phyloP scores from a whole-genome alignment of 1,140 invertebrate genomes.

The Megathymus violae region DNA sequence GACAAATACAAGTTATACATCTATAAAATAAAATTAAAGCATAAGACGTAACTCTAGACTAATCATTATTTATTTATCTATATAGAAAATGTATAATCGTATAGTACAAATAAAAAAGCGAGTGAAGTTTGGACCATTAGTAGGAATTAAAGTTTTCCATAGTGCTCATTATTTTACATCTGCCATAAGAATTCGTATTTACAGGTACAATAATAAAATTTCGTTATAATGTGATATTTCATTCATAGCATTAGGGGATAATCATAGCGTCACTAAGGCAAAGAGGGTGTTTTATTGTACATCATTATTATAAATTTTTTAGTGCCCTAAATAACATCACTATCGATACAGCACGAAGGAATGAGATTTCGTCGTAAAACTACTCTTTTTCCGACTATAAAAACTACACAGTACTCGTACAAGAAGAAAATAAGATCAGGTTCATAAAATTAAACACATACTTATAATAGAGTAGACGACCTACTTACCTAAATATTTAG shows the following conservation, averaged over 20 bases:
- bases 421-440: constrained; percentile 66
- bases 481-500: constrained; percentile 64
- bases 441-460: constrained; percentile 57
- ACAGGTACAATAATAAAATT: constrained; percentile 67
- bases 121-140: constrained; percentile 82
- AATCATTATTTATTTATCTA: constrained; percentile 79
- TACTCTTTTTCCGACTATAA: constrained; percentile 48
- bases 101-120: constrained; percentile 82
- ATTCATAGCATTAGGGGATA: constrained; percentile 68
- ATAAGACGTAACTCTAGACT: constrained; percentile 74
- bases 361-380: constrained; percentile 45
- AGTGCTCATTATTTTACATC: constrained; percentile 75
- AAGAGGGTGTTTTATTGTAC: constrained; percentile 79
- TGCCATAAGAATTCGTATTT: constrained; percentile 77
- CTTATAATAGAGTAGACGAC: constrained; percentile 43
- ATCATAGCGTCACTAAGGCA: constrained; percentile 80
- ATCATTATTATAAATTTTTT: constrained; percentile 66
- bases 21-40: constrained; percentile 80
- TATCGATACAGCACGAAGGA: constrained; percentile 51
- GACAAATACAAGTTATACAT: constrained; percentile 78
- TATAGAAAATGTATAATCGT: constrained; percentile 80
- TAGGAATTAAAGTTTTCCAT: constrained; percentile 81
- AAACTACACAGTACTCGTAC: constrained; percentile 53
- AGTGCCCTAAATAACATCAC: constrained; percentile 64
- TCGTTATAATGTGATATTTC: constrained; percentile 65